Evolutionary conservation across 2,888 invertebrate genomes (phyloP).

Genomic region (Schizaphis graminum): DNA sequence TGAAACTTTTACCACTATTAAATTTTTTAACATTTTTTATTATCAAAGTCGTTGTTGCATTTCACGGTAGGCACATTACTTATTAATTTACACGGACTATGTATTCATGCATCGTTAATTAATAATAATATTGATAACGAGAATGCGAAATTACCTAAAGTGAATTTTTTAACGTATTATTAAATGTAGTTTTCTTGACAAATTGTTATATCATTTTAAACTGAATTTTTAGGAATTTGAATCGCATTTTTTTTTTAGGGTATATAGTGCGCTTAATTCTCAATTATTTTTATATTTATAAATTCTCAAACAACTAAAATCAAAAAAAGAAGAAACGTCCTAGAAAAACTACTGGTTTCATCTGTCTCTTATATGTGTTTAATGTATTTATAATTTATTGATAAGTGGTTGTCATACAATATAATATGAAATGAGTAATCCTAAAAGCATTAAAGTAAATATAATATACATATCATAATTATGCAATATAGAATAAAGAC

Average conservation of each 20-base stretch:
- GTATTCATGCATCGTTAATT: neutral
- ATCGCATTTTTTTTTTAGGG: neutral
- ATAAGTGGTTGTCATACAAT: neutral
- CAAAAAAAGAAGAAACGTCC: neutral
- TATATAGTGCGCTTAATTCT: neutral
- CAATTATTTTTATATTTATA: neutral
- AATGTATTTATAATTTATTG: constrained; percentile 1
- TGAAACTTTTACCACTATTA: neutral
- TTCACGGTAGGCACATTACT: neutral
- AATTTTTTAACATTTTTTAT: neutral
- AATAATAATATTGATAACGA: neutral
- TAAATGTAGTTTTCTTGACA: neutral
- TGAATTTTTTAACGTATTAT: neutral
- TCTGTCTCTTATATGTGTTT: neutral
- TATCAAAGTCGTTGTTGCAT: neutral
- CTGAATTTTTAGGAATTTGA: neutral
- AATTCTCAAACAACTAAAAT: neutral
- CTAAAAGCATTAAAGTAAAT: neutral
- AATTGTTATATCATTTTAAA: neutral
- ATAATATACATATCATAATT: neutral
- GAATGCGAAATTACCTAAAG: neutral
- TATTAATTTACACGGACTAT: neutral
- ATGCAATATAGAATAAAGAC: neutral
- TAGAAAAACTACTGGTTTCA: neutral
- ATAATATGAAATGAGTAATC: neutral